Evolutionary conservation across 2,888 invertebrate species (phyloP), one percentile per base, ranked within the genome.

Genomic region (Andrena bucephala): DNA sequence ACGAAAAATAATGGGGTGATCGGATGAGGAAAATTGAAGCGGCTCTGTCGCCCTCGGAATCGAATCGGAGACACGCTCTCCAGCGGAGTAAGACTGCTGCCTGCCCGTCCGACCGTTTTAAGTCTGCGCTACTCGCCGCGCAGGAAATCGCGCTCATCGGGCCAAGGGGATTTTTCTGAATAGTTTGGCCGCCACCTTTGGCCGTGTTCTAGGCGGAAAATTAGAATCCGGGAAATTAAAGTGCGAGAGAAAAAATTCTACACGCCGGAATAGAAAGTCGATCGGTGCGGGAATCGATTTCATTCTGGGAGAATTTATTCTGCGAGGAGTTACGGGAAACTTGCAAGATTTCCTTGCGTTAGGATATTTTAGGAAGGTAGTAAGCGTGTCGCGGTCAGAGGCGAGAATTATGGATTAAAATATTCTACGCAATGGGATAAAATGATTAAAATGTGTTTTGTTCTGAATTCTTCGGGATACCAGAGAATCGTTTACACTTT

Each of bases 1-100:
- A 33, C 60, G 67, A 74, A 67, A 67, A 74, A 60, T 74, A 74
- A 67, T 67, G 24, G 67, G 59, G 16, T 59, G n/a, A 13, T 36
- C 36, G 36, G 54, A 57, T 69, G 68, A 69, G 36, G 27, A 42
- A 4, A 36, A 69, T 69, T 57, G 68, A 69, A n/a, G 54, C 68
- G 36, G 68, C 36, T 57, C 69, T 27, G 36, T 29, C 69, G 57
- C 42, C 42, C 33, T 7, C 57, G 42, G 42, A 57, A 69, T 69
- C 69, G 68, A 69, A 69, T 36, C 42, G 57, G 27, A 27, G 27
- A 5, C 7, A 1, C 10, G 31, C 33, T 36, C n/a, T 65, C 5
- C 72, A 13, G 65, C 6, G 33, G 33, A 16, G 29, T n/a, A 66
- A 57, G 66, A 13, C n/a, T 24, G 29, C 5, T 52, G 33, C 8